A percentile compares a stretch with the other conserved stretches of the same genome.
Conservation (phyloP, 2,797 vertebrate genomes). For the Hydrolagus colliei region DNA sequence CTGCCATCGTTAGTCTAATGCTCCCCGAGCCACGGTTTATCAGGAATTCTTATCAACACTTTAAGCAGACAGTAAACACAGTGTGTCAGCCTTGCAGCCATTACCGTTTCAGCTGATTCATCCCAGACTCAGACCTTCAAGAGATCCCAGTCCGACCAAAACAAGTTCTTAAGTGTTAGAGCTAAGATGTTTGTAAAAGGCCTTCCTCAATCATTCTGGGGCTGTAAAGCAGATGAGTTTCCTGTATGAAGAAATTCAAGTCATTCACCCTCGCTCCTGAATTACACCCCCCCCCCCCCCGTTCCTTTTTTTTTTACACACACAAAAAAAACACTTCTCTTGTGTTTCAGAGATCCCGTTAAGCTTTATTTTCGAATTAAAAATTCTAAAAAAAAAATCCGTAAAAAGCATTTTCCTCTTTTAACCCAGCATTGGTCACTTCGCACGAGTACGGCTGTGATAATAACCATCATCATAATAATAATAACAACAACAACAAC, state of each 20-base stretch:
- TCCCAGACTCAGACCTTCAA: conserved; percentile 8
- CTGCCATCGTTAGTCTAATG: conserved; percentile 1
- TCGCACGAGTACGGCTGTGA: not conserved
- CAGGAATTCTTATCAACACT: conserved; percentile 23
- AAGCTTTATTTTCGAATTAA: not conserved
- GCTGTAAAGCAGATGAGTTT: not conserved
- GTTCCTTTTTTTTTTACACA: too few relatives aligned
- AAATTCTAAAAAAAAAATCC: too few relatives aligned
- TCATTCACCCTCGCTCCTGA: not conserved
- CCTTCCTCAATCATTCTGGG: not conserved
- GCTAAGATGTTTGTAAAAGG: not conserved
- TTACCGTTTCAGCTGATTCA: conserved; percentile 9
- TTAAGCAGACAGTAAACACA: conserved; percentile 14
- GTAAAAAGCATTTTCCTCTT: not conserved
- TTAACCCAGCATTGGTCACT: not conserved
- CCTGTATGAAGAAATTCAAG: not conserved
- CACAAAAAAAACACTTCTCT: not conserved
- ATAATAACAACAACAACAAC: not conserved
- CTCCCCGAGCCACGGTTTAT: conserved; percentile 14
- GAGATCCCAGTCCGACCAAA: not conserved
- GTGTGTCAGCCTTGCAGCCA: conserved; percentile 19
- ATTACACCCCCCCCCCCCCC: not conserved
- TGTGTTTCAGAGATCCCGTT: not conserved
- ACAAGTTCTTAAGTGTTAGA: not conserved
- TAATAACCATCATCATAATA: not conserved